These are phyloP conservation scores for Pelodytes ibericus DNA, from an alignment of 2,797 vertebrate species.

Conservation along the genomic window DNA sequence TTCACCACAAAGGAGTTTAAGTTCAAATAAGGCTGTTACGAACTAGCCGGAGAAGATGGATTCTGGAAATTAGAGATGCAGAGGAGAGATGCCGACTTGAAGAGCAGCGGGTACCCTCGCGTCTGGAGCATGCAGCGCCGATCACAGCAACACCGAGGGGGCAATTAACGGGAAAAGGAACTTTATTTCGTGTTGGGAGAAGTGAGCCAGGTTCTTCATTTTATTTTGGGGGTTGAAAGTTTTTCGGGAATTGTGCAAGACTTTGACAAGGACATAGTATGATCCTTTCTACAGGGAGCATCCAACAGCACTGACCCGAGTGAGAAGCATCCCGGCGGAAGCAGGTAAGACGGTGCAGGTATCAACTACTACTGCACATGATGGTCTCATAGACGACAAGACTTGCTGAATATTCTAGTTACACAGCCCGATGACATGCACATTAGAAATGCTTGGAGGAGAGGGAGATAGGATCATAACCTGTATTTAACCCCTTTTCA, in stretches of 20 bases:
- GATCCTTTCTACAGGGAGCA: slow-evolving; percentile 31
- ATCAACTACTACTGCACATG: background rate
- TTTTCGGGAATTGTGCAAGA: background rate
- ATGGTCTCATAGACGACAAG: no score
- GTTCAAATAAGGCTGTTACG: slow-evolving; percentile 71
- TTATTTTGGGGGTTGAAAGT: background rate
- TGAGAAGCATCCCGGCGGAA: slow-evolving; percentile 18
- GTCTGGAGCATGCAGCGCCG: background rate
- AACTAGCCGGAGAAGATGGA: slow-evolving; percentile 50
- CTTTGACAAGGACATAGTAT: background rate
- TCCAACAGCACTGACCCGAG: slow-evolving; percentile 49
- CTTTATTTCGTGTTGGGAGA: slow-evolving; percentile 8
- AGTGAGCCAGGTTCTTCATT: background rate
- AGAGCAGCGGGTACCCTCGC: slow-evolving; percentile 28
- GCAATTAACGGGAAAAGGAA: background rate
- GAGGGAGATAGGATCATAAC: no score
- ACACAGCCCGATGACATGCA: no score
- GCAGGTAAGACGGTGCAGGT: slow-evolving; percentile 22
- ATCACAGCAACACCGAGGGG: background rate
- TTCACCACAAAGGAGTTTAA: slow-evolving; percentile 70
- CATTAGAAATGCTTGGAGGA: no score
- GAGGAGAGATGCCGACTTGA: slow-evolving; percentile 19
- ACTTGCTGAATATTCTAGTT: no score
- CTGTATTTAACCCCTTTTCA: no score
- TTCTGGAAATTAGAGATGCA: slow-evolving; percentile 6